phyloP scores from a whole-genome alignment of 2,113 vertebrate species.

The Colius striatus region DNA sequence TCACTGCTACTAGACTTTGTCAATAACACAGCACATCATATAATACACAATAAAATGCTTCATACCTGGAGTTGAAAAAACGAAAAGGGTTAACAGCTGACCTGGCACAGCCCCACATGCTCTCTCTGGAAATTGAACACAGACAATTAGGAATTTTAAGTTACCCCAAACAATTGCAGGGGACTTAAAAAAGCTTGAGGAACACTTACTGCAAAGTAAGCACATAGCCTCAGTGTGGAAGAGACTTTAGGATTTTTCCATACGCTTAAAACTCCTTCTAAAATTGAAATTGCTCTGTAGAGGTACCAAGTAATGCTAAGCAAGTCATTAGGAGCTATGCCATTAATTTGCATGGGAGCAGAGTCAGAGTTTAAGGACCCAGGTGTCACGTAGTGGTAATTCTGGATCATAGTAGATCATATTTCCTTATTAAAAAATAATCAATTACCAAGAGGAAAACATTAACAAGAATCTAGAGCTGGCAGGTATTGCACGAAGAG shows the following conservation, averaged over 20 bases:
- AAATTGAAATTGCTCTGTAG: not conserved
- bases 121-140: conserved; percentile 79
- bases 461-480: not conserved
- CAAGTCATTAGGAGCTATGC: not conserved
- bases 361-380: not conserved
- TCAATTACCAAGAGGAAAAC: not conserved
- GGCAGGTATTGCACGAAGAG: not conserved
- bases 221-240: not conserved
- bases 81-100: conserved; percentile 78
- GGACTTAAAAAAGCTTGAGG: conserved; percentile 50
- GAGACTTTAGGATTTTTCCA: not conserved
- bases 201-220: conserved; percentile 32
- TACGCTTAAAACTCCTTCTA: not conserved
- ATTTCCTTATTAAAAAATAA: conserved; percentile 30
- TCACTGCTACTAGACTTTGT: conserved; percentile 34
- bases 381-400: not conserved
- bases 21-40: conserved; percentile 61
- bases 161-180: conserved; percentile 64
- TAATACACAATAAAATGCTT: conserved; percentile 76
- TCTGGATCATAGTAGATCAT: not conserved
- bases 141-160: conserved; percentile 77
- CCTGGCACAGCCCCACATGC: conserved; percentile 78
- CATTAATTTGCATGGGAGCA: not conserved
- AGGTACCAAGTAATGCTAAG: not conserved
- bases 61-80: conserved; percentile 80